phyloP scores from a whole-genome alignment of 2,797 vertebrate genomes.

The Chaetophractus vellerosus region DNA sequence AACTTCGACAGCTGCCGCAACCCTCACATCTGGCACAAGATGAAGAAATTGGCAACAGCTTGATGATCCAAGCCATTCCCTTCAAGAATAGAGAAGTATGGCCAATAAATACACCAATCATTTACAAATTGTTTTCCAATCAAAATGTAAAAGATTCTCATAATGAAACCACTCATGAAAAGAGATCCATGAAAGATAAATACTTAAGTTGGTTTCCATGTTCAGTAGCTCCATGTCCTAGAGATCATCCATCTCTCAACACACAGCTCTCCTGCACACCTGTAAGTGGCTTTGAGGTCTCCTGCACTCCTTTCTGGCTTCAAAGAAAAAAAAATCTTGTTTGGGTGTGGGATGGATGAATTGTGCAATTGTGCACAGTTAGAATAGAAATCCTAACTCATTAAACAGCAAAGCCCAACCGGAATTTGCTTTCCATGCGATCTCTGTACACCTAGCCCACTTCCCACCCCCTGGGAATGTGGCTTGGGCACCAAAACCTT shows the following conservation, averaged over 20 bases:
- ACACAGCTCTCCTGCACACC: too few species aligned
- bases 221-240: not conserved
- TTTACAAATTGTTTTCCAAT: constrained; percentile 59
- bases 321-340: constrained; percentile 56
- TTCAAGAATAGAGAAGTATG: constrained; percentile 46
- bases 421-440: constrained; percentile 4
- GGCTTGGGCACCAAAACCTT: not conserved
- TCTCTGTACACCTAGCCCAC: not conserved
- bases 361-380: not conserved
- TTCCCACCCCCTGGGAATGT: constrained; percentile 3
- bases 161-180: constrained; percentile 62
- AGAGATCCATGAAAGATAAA: constrained; percentile 32
- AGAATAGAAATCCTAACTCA: not conserved
- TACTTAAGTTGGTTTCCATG: constrained; percentile 5
- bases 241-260: too few species aligned
- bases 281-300: not conserved
- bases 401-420: constrained; percentile 1
- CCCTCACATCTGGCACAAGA: not conserved
- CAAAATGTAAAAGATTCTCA: constrained; percentile 40
- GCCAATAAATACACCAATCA: not conserved
- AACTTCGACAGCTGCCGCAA: not conserved
- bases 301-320: not conserved
- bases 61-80: not conserved
- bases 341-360: not conserved
- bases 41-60: not conserved